A percentile compares a stretch with the other conserved stretches of the same genome.
phyloP scores from a whole-genome alignment of 2,113 vertebrate species.

The crab-eating macaque (Macaca fascicularis) region DNA sequence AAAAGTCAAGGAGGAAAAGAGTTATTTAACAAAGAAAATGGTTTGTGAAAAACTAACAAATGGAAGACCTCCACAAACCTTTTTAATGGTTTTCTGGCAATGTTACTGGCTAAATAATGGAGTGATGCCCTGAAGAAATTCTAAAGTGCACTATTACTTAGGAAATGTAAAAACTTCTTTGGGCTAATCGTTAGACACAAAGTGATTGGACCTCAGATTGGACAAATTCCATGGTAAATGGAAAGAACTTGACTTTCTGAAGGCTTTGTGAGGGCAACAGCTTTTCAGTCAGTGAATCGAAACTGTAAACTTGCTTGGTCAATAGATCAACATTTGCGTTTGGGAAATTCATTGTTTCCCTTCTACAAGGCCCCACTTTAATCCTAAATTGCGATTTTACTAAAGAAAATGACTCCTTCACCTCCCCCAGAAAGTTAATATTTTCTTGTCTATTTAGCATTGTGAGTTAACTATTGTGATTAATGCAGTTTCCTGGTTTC shows the following conservation, averaged over 20 bases:
- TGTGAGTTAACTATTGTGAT: neutral
- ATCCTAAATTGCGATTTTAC: neutral
- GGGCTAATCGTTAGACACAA: neutral
- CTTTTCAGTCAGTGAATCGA: neutral
- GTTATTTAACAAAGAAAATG: neutral
- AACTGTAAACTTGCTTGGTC: neutral
- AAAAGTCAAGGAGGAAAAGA: neutral
- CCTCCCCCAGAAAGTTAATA: neutral
- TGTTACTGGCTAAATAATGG: slow-evolving; percentile 11
- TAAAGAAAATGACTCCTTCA: neutral
- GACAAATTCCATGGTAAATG: neutral
- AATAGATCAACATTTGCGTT: neutral
- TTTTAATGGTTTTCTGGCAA: slow-evolving; percentile 29
- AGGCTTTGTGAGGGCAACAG: neutral
- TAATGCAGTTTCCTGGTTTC: slow-evolving; percentile 11
- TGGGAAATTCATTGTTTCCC: neutral
- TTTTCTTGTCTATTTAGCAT: slow-evolving; percentile 21
- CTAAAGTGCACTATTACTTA: neutral
- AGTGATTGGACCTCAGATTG: neutral
- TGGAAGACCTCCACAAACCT: neutral
- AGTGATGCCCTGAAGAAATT: slow-evolving; percentile 4
- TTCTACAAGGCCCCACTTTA: neutral
- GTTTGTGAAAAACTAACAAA: neutral
- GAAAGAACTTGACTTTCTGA: slow-evolving; percentile 17
- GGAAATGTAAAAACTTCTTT: slow-evolving; percentile 35